A percentile compares a stretch with the other conserved stretches of the same genome.
phyloP scores from a whole-genome alignment of 1,140 invertebrate species.

The Papilio helenus region DNA sequence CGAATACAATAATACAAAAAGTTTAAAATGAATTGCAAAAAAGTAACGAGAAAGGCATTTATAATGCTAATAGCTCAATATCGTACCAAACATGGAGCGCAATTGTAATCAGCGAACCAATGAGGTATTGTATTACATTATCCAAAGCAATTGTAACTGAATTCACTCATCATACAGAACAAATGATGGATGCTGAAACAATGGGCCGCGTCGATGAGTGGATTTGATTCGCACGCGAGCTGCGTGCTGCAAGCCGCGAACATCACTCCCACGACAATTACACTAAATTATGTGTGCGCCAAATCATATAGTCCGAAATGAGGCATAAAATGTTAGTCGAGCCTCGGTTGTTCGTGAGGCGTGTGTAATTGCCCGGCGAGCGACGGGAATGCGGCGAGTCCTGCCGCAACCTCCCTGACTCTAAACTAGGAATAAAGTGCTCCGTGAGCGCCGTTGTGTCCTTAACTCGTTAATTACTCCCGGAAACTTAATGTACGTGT shows the following conservation, averaged over 20 bases:
- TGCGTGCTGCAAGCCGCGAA: neutral
- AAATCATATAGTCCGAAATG: slow-evolving; percentile 79
- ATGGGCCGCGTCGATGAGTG: slow-evolving; percentile 49
- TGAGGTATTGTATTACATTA: slow-evolving; percentile 21
- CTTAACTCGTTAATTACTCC: slow-evolving; percentile 77
- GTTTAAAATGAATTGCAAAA: neutral
- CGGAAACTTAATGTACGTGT: slow-evolving; percentile 67
- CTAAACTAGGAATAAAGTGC: slow-evolving; percentile 78
- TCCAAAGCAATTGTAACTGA: slow-evolving; percentile 14
- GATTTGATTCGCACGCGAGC: slow-evolving; percentile 59
- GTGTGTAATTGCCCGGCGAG: slow-evolving; percentile 79
- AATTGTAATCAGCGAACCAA: slow-evolving; percentile 17
- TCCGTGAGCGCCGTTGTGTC: slow-evolving; percentile 57
- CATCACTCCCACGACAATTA: slow-evolving; percentile 75
- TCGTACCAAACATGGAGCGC: neutral
- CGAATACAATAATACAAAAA: slow-evolving; percentile 3
- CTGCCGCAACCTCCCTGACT: slow-evolving; percentile 65
- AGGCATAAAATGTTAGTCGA: slow-evolving; percentile 78
- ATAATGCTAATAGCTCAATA: slow-evolving; percentile 17
- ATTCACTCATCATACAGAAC: slow-evolving; percentile 16
- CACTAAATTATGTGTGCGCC: slow-evolving; percentile 69
- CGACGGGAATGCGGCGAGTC: slow-evolving; percentile 76
- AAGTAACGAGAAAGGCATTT: neutral
- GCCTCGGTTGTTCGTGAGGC: slow-evolving; percentile 72
- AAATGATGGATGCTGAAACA: slow-evolving; percentile 44